Evolutionary conservation across 2,888 invertebrate species (phyloP), one percentile per base, ranked within the genome.

Genomic region (Dryomyza anilis): DNA sequence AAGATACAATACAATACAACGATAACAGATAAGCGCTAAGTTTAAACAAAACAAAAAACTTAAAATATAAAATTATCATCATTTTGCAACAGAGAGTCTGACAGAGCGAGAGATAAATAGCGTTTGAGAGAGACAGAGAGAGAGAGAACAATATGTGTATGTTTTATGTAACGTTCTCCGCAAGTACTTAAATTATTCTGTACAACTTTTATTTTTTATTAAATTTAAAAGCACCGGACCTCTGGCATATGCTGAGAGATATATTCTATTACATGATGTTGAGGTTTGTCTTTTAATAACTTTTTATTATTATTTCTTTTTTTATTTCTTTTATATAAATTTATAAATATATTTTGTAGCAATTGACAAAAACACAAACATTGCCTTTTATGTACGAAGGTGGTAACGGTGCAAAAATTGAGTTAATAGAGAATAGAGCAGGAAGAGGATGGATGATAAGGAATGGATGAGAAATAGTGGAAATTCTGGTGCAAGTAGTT

Each of bases 201-300:
- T n/a, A n/a, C n/a, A n/a, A n/a, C n/a, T n/a, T n/a, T 30, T 56
- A 55, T 36, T 39, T 23, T 50, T 16, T 27, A 50, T 19, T 50
- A 25, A 50, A 16, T 50, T 27, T 46, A 74, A 68, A 74, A 73
- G 79, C 80, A 80, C 80, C 79, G n/a, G 78, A 78, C 76, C 78
- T 80, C 78, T 77, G 74, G 76, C 78, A 81, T 81, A 81, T 81
- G 81, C 81, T 81, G 81, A 81, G 81, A 81, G 79, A 80, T 77
- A 80, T 81, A 79, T 79, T 76, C 19, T 55, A 50, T 50, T 23
- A 21, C 27, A 21, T 23, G 14, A 50, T 50, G 7, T 50, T 50
- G 48, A 50, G 21, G 19, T 55, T n/a, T 36, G 14, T 33, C 21
- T 55, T 21, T 21, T 14, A n/a, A 52, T 27, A 52, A n/a, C n/a